Evolutionary conservation across 2,797 vertebrate genomes (phyloP), one percentile per base, ranked within the genome.

Genomic region (Schizothorax lantsangensis): DNA sequence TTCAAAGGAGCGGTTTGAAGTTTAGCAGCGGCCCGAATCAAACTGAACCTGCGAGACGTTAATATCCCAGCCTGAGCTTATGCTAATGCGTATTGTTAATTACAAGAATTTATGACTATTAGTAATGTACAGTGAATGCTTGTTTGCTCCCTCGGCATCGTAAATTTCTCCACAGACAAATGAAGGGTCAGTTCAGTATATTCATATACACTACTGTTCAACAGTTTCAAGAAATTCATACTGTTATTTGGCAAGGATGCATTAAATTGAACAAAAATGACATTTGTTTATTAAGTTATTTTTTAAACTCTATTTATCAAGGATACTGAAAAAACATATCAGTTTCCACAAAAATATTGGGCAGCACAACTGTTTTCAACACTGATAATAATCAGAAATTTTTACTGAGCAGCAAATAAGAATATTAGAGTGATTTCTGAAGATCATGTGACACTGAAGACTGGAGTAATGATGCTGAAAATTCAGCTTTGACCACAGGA

Each of bases 41-140:
- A 64, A 45, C 30, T n/a, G 57, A 80, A 69, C 49, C 49, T 68
- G 83, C 17, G 54, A 84, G 83, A 80, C 77, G 54, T 66, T 36
- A 33, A 66, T 72, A 69, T 72, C 84, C 38, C 54, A 62, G 36
- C 45, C 73, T 62, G 64, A 30, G 57, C 26, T 54, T 75, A 68
- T 62, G 66, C 49, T 83, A 80, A 59, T 30, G 52, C 62, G 57
- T 79, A 73, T 86, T 73, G 64, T 68, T 84, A 78, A 81, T 88
- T 73, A 87, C 79, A 83, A 77, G 81, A 72, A 14, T 49, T 77
- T 43, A 79, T 89, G 81, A 84, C 80, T 89, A 86, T 84, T 82
- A 88, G 78, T 43, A 23, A 73, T n/a, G 23, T 81, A 45, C 19
- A 81, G 72, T 71, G 79, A 57, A 85, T 64, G 79, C 77, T 68